Evolutionary conservation across 2,797 vertebrate species (phyloP).

Genomic region (Pseudochaenichthys georgianus): DNA sequence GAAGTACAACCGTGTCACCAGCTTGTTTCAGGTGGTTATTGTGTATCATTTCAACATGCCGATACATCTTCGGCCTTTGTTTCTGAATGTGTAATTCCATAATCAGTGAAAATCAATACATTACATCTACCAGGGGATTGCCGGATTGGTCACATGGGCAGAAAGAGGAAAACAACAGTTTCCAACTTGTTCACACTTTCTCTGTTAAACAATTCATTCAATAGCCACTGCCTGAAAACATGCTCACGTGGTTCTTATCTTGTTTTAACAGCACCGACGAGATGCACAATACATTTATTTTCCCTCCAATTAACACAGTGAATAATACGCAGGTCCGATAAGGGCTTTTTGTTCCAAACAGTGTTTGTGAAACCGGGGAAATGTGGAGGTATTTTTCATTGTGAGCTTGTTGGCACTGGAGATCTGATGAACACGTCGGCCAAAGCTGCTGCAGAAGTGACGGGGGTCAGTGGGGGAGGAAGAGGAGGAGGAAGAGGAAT

Average conservation of each 20-base stretch:
- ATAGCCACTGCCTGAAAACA: conserved; percentile 69
- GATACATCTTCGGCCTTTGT: conserved; percentile 24
- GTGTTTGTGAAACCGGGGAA: conserved; percentile 84
- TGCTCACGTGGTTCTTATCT: conserved; percentile 81
- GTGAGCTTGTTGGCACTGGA: conserved; percentile 74
- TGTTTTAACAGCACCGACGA: conserved; percentile 85
- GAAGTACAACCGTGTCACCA: background rate
- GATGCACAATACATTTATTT: conserved; percentile 85
- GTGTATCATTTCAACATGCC: background rate
- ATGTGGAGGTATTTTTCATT: conserved; percentile 84
- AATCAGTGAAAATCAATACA: conserved; percentile 41
- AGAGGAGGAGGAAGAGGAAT: background rate
- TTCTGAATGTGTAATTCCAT: conserved; percentile 9
- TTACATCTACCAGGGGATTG: conserved; percentile 53
- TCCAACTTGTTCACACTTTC: conserved; percentile 78
- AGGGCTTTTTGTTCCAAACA: conserved; percentile 83
- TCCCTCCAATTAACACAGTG: conserved; percentile 84
- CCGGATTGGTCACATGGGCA: conserved; percentile 43
- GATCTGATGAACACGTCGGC: conserved; percentile 71
- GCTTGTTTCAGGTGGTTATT: conserved; percentile 17
- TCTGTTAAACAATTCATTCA: conserved; percentile 74
- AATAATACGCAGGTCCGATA: conserved; percentile 86
- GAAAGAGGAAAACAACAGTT: conserved; percentile 31
- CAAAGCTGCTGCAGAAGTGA: conserved; percentile 66
- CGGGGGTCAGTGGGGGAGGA: conserved; percentile 55